Percentiles rank a stretch among this genome's conserved stretches.
phyloP scores from a whole-genome alignment of 1,140 invertebrate species.

The Homarus americanus region DNA sequence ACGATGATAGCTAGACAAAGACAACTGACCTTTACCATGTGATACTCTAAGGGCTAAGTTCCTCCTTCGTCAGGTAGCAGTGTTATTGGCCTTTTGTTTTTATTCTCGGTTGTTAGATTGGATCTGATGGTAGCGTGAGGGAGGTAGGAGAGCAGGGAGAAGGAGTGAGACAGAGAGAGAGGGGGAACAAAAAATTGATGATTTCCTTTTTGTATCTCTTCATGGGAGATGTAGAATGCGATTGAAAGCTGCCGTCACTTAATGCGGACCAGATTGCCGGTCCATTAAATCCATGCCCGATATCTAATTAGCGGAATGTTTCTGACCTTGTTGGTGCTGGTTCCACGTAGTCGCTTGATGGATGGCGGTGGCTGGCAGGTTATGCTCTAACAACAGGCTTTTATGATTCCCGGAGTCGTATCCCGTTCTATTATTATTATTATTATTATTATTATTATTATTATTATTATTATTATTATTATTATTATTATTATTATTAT shows the following conservation, averaged over 20 bases:
- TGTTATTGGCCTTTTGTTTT: constrained; percentile 18
- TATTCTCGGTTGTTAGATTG: constrained; percentile 1
- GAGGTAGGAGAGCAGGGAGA: too few relatives aligned
- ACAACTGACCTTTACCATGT: neutral
- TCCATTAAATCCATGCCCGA: constrained; percentile 47
- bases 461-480: too few relatives aligned
- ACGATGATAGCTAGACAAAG: neutral
- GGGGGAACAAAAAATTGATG: constrained; percentile 8
- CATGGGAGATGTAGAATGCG: constrained; percentile 49
- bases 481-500: too few relatives aligned
- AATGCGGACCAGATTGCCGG: constrained; percentile 32
- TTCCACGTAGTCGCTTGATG: constrained; percentile 23
- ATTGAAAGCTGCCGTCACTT: neutral
- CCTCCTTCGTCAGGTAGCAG: neutral
- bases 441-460: too few relatives aligned
- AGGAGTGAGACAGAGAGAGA: too few relatives aligned
- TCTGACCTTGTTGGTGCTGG: constrained; percentile 17
- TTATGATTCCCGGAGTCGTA: too few relatives aligned
- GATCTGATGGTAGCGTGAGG: constrained; percentile 13
- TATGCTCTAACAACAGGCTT: too few relatives aligned
- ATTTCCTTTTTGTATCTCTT: neutral
- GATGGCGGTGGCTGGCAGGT: too few relatives aligned
- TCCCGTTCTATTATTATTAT: too few relatives aligned
- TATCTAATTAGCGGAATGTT: constrained; percentile 52
- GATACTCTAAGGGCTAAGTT: neutral